Conservation (phyloP, 2,797 vertebrate species). For the Erethizon dorsatum region DNA sequence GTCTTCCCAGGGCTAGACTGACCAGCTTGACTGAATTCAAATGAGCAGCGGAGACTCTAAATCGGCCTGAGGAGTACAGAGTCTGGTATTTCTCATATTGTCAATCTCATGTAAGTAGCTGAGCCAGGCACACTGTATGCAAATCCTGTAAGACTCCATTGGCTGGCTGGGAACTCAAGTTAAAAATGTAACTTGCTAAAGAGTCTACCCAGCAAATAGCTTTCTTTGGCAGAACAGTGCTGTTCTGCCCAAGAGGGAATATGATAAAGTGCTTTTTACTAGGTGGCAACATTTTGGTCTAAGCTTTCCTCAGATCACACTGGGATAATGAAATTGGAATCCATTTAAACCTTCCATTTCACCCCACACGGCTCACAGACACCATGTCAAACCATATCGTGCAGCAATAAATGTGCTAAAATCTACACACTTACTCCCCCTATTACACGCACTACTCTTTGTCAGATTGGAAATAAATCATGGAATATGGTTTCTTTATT, state of each 20-base stretch:
- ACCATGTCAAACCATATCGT: constrained; percentile 58
- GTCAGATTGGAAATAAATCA: constrained; percentile 66
- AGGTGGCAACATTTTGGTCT: constrained; percentile 72
- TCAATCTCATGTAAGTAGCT: constrained; percentile 69
- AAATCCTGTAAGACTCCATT: constrained; percentile 51
- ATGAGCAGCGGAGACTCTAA: constrained; percentile 64
- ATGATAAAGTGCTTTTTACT: constrained; percentile 76
- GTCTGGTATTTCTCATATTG: constrained; percentile 69
- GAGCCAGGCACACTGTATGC: not conserved
- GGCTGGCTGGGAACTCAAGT: constrained; percentile 41
- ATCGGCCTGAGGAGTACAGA: constrained; percentile 19
- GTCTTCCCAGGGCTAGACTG: constrained; percentile 58
- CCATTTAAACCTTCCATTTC: constrained; percentile 79
- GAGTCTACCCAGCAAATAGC: constrained; percentile 61
- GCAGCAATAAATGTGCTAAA: constrained; percentile 68
- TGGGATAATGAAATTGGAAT: constrained; percentile 80
- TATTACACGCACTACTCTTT: not conserved
- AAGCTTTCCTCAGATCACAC: constrained; percentile 65
- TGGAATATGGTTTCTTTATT: constrained; percentile 71
- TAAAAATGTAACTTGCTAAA: constrained; percentile 70
- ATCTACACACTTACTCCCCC: not conserved
- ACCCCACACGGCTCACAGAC: constrained; percentile 62
- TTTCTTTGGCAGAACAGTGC: constrained; percentile 59
- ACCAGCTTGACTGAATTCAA: constrained; percentile 68
- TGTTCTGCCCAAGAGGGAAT: constrained; percentile 60